These are phyloP conservation scores for Pelobates cultripes DNA, from an alignment of 2,797 vertebrate species.

Conservation along the genomic window DNA sequence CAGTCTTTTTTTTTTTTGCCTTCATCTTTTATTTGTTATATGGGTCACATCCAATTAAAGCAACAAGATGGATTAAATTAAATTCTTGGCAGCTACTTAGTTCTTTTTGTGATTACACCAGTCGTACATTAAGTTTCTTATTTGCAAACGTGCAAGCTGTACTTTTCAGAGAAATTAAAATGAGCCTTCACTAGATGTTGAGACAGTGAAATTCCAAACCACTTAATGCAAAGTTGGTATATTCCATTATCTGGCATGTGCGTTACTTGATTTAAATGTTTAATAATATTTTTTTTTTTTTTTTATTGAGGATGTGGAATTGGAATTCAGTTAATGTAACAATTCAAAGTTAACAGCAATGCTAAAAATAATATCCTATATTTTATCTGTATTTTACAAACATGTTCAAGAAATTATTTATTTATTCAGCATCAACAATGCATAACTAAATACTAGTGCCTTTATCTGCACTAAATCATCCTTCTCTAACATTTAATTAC, in stretches of 20 bases:
- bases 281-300: neutral
- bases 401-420: neutral
- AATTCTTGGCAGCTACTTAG: neutral
- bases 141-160: constrained; percentile 20
- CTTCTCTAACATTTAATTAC: no score
- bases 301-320: constrained; percentile 1
- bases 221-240: constrained; percentile 14
- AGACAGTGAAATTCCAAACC: constrained; percentile 25
- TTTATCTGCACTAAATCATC: no score
- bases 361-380: neutral
- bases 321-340: neutral
- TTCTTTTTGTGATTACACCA: constrained; percentile 23
- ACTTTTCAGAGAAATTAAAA: constrained; percentile 19
- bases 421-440: no score
- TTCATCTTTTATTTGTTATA: neutral
- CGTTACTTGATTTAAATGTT: constrained; percentile 19
- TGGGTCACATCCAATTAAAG: constrained; percentile 1
- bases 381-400: no score
- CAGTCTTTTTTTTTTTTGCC: neutral
- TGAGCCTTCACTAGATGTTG: constrained; percentile 8
- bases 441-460: no score
- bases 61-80: constrained; percentile 5
- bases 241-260: constrained; percentile 7
- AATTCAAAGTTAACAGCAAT: neutral
- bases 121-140: constrained; percentile 21